Evolutionary conservation across 2,113 vertebrate species (phyloP).

Genomic region (Indri indri): DNA sequence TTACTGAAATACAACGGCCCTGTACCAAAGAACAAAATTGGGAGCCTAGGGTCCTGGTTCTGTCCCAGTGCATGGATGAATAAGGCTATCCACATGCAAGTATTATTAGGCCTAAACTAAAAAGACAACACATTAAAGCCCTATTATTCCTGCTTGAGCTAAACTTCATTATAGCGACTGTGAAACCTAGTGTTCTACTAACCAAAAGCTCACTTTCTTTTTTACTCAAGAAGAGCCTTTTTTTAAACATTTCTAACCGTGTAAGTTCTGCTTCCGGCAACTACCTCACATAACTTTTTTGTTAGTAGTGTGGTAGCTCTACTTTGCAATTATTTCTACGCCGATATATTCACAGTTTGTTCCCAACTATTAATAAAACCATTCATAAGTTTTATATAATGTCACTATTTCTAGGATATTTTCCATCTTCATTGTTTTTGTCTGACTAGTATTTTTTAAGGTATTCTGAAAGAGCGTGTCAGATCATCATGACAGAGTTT

Average conservation of each 20-base stretch:
- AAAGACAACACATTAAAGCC: background rate
- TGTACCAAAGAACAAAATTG: conserved; percentile 4
- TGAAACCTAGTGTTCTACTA: background rate
- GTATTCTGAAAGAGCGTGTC: background rate
- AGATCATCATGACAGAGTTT: background rate
- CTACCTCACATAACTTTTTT: background rate
- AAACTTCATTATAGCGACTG: background rate
- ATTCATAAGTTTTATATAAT: background rate
- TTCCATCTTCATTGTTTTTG: background rate
- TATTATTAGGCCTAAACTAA: background rate
- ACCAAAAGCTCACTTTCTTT: conserved; percentile 12
- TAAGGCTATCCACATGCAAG: background rate
- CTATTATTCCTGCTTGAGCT: background rate
- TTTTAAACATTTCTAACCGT: background rate
- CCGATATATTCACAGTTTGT: background rate
- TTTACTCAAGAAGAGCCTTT: background rate
- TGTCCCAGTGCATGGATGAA: background rate
- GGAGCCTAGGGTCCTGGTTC: background rate
- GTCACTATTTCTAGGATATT: background rate
- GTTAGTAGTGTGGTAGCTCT: background rate
- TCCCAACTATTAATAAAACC: background rate
- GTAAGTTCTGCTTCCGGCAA: background rate
- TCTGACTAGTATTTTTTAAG: background rate
- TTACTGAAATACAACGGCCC: conserved; percentile 31
- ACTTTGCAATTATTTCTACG: conserved; percentile 15